These are phyloP conservation scores for Morelia viridis DNA, from an alignment of 2,797 vertebrate species.

Conservation along the genomic window DNA sequence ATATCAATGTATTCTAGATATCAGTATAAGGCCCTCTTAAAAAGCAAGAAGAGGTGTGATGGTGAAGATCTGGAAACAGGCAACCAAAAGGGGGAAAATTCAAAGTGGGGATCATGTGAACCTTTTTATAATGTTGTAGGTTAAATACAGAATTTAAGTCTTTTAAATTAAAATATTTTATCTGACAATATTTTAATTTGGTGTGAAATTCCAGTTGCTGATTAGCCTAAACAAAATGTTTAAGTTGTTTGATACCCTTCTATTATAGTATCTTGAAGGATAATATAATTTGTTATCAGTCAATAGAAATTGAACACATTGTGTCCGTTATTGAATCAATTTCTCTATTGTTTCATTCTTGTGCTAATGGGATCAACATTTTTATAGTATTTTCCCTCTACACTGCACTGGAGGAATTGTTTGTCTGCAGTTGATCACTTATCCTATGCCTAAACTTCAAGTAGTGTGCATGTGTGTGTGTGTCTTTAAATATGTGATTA, in stretches of 20 bases:
- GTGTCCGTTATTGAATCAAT: not conserved
- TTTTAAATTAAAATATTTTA: no score
- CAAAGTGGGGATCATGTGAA: no score
- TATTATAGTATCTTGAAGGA: not conserved
- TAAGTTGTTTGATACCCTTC: not conserved
- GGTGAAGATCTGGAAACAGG: no score
- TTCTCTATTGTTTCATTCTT: not conserved
- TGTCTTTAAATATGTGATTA: slow-evolving; percentile 8
- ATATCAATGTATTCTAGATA: no score
- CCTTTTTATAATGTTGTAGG: no score
- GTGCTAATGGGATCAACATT: not conserved
- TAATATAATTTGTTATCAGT: not conserved
- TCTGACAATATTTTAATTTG: not conserved
- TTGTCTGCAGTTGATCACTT: not conserved
- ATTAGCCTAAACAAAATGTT: not conserved
- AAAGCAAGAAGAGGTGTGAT: no score
- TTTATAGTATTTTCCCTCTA: slow-evolving; percentile 17
- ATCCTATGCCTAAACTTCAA: not conserved
- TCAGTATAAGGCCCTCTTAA: no score
- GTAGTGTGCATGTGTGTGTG: not conserved
- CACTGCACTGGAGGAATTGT: slow-evolving; percentile 7
- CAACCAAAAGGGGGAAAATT: no score
- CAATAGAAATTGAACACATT: not conserved
- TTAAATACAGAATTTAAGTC: no score
- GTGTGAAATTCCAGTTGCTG: not conserved